These are phyloP conservation scores for Drosophila asahinai DNA, from an alignment of 1,140 invertebrate species.

Conservation along the genomic window DNA sequence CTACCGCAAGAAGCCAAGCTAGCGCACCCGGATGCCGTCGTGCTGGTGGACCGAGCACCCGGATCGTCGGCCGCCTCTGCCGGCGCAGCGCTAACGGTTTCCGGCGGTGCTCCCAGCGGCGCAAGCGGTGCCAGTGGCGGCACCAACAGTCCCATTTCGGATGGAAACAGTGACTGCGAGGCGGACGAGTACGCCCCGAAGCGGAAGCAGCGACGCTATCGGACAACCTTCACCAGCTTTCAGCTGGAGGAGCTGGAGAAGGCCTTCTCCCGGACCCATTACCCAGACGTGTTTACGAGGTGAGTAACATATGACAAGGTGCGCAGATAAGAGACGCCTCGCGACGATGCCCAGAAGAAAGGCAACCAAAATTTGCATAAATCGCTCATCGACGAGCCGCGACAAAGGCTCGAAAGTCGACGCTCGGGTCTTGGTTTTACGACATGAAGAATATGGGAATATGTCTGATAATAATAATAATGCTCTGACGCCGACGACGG, in stretches of 20 bases:
- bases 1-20: constrained; percentile 86
- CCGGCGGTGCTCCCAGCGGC: constrained; percentile 81
- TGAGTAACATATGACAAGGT: constrained; percentile 85
- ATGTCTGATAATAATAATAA: constrained; percentile 30
- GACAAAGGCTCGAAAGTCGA: constrained; percentile 38
- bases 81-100: constrained; percentile 60
- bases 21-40: constrained; percentile 80
- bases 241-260: constrained; percentile 98
- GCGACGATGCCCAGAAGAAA: constrained; percentile 28
- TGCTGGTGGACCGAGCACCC: constrained; percentile 62
- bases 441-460: constrained; percentile 35
- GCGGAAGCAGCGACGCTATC: constrained; percentile 95
- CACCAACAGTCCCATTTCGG: constrained; percentile 87
- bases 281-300: constrained; percentile 99
- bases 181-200: constrained; percentile 94
- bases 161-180: constrained; percentile 91
- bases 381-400: constrained; percentile 42
- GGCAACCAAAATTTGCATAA: constrained; percentile 64
- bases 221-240: constrained; percentile 97
- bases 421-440: constrained; percentile 34
- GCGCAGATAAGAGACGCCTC: constrained; percentile 34
- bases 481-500: constrained; percentile 21
- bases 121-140: constrained; percentile 84
- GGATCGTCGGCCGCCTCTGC: constrained; percentile 55
- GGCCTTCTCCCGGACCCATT: constrained; percentile 98